Conservation (phyloP, 1,140 invertebrate genomes). For the Trichonephila inaurata region DNA sequence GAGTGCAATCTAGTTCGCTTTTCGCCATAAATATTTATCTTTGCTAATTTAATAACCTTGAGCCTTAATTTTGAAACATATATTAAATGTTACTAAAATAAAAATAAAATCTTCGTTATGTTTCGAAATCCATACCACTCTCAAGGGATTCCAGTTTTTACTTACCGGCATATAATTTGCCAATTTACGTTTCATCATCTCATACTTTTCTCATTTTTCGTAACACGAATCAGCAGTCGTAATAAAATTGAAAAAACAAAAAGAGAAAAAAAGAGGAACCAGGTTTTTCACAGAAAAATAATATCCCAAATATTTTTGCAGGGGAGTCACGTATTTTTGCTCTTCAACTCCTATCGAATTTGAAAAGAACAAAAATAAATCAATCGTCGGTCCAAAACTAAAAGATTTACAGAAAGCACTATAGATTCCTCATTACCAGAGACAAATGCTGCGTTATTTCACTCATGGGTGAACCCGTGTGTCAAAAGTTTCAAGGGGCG, state of each 20-base stretch:
- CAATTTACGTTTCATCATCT: neutral
- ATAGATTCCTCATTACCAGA: conserved; percentile 59
- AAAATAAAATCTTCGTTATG: no score
- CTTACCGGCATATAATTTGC: neutral
- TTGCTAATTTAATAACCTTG: no score
- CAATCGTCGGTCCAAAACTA: conserved; percentile 34
- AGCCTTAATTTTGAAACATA: no score
- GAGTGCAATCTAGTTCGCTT: no score
- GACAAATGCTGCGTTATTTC: conserved; percentile 72
- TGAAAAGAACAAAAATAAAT: conserved; percentile 42
- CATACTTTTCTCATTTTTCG: neutral
- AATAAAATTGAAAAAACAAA: neutral
- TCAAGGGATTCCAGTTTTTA: neutral
- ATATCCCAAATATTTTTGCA: neutral
- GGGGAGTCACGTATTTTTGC: conserved; percentile 47
- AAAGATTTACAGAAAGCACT: conserved; percentile 44
- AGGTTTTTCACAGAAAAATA: neutral
- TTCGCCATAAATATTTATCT: no score
- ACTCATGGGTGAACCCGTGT: conserved; percentile 67
- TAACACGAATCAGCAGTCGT: neutral
- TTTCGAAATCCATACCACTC: no score
- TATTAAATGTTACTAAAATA: no score
- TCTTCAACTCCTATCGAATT: conserved; percentile 42
- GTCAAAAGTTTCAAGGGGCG: conserved; percentile 66
- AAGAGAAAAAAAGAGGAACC: neutral